These are phyloP conservation scores for Drosophila neotestacea DNA, from an alignment of 2,888 invertebrate species.

Conservation along the genomic window DNA sequence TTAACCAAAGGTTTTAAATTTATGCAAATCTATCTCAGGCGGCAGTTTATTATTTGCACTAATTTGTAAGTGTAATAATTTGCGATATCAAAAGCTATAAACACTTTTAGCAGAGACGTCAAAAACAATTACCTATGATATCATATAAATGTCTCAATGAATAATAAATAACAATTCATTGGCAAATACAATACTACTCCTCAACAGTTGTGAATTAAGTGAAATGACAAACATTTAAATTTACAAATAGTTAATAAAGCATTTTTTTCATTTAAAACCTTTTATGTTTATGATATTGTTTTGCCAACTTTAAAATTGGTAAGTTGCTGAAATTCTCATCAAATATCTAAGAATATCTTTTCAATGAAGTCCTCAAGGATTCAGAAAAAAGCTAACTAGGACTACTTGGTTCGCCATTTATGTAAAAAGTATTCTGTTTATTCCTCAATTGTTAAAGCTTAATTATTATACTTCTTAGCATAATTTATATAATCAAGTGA, in stretches of 20 bases:
- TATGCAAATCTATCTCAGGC: slow-evolving; percentile 35
- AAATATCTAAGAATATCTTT: no score
- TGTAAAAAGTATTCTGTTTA: no score
- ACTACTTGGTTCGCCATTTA: no score
- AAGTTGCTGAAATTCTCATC: slow-evolving; percentile 12
- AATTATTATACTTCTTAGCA: no score
- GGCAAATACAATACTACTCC: slow-evolving; percentile 13
- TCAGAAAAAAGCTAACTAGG: not conserved
- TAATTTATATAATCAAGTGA: not conserved
- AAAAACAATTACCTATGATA: slow-evolving; percentile 5
- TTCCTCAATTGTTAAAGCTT: no score
- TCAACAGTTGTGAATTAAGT: slow-evolving; percentile 35
- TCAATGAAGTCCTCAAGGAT: not conserved
- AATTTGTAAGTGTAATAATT: slow-evolving; percentile 51
- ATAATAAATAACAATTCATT: slow-evolving; percentile 19
- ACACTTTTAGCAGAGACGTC: slow-evolving; percentile 8
- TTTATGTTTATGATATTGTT: not conserved
- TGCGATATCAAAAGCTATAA: slow-evolving; percentile 13
- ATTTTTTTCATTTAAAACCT: not conserved
- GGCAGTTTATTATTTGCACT: slow-evolving; percentile 26
- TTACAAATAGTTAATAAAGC: not conserved
- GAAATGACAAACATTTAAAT: slow-evolving; percentile 19
- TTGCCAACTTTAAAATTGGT: slow-evolving; percentile 5
- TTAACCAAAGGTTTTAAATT: slow-evolving; percentile 30
- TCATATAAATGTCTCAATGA: slow-evolving; percentile 22